Evolutionary conservation across 2,113 vertebrate genomes (phyloP).

Genomic region (Lagenorhynchus albirostris): DNA sequence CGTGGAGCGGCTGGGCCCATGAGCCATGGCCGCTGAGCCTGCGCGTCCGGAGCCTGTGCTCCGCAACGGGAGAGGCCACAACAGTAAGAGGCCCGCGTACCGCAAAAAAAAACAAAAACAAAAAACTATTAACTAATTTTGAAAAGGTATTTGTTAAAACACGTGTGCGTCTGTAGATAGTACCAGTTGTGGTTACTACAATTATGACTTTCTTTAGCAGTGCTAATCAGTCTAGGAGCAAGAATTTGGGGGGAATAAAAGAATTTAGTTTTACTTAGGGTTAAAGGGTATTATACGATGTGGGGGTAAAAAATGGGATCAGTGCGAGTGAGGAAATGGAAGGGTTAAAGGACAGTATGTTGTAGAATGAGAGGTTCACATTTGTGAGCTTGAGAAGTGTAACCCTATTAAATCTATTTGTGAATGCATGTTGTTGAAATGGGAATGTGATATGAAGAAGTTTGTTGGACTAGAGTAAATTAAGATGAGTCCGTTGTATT

Average conservation of each 20-base stretch:
- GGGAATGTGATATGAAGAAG: not conserved
- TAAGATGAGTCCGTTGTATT: not conserved
- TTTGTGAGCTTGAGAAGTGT: not conserved
- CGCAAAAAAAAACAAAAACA: not conserved
- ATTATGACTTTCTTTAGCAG: not conserved
- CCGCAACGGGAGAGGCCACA: too few species aligned
- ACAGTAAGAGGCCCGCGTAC: too few species aligned
- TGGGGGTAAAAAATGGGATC: not conserved
- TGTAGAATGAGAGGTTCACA: not conserved
- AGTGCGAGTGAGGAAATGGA: not conserved
- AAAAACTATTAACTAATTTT: not conserved
- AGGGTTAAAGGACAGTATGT: not conserved
- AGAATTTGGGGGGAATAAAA: not conserved
- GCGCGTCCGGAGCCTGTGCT: too few species aligned
- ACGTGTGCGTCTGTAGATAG: not conserved
- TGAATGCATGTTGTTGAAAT: not conserved
- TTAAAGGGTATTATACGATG: not conserved
- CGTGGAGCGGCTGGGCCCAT: too few species aligned
- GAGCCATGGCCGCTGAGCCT: too few species aligned
- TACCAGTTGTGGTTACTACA: not conserved
- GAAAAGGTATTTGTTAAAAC: constrained; percentile 16
- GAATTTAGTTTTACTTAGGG: constrained; percentile 18
- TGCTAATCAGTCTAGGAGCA: not conserved
- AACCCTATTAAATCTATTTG: not conserved
- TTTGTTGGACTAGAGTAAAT: not conserved